These are phyloP conservation scores for Zaprionus lachaisei DNA, from an alignment of 1,140 invertebrate genomes.

Conservation along the genomic window DNA sequence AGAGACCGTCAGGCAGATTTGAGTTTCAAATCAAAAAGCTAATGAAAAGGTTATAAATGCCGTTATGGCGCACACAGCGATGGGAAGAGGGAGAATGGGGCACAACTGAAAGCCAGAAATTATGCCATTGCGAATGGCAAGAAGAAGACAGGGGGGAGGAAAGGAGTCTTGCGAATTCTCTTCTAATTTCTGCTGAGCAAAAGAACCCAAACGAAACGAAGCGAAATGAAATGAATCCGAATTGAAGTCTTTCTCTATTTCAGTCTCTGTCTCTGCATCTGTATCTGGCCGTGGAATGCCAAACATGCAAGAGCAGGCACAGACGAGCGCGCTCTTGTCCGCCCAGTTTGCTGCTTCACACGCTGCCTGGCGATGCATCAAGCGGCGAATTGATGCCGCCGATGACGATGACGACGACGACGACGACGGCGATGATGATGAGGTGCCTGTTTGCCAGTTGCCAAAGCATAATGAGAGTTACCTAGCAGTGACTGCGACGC, in stretches of 20 bases:
- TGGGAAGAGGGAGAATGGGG: background rate
- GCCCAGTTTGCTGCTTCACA: constrained; percentile 59
- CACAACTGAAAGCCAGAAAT: constrained; percentile 57
- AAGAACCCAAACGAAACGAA: constrained; percentile 19
- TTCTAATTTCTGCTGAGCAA: constrained; percentile 52
- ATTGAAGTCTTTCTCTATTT: constrained; percentile 17
- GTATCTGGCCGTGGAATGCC: constrained; percentile 48
- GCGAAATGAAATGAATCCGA: constrained; percentile 40
- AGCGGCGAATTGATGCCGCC: constrained; percentile 73
- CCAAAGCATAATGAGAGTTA: constrained; percentile 61
- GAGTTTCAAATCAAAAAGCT: constrained; percentile 75
- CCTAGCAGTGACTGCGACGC: constrained; percentile 30
- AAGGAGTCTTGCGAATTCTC: constrained; percentile 18
- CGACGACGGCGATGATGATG: constrained; percentile 48
- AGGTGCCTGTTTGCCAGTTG: constrained; percentile 54
- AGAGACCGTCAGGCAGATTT: constrained; percentile 53
- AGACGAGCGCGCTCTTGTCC: constrained; percentile 21
- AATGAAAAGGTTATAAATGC: constrained; percentile 79
- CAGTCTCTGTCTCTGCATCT: constrained; percentile 1
- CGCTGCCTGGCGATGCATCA: constrained; percentile 70
- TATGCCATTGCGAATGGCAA: constrained; percentile 60
- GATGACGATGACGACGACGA: constrained; percentile 52
- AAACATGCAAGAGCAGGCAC: constrained; percentile 53
- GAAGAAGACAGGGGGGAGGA: constrained; percentile 8
- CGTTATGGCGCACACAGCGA: constrained; percentile 54